A percentile compares a stretch with the other conserved stretches of the same genome.
Conservation (phyloP, 2,113 vertebrate species). For the Tor tambroides region DNA sequence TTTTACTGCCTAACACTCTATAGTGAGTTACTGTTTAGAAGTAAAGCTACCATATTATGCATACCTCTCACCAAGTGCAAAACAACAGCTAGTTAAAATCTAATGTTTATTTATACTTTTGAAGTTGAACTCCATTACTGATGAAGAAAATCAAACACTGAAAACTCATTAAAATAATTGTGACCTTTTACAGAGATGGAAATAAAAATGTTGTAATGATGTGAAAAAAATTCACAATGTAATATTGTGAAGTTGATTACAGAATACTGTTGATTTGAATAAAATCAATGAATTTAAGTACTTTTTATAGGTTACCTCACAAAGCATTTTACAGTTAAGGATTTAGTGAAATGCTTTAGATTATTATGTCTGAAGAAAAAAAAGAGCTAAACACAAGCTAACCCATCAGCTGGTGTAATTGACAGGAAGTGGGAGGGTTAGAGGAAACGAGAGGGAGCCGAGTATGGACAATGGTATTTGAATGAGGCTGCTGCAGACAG, state of each 20-base stretch:
- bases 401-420: not conserved
- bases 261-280: not conserved
- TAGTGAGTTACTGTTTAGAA: not conserved
- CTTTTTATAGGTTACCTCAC: not conserved
- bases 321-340: not conserved
- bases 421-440: conserved; percentile 31
- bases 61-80: not conserved
- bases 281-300: no score
- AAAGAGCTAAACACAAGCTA: not conserved
- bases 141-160: not conserved
- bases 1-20: conserved; percentile 8
- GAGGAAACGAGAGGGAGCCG: not conserved
- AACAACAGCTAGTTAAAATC: not conserved
- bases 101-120: not conserved
- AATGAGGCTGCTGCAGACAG: not conserved
- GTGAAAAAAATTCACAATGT: not conserved
- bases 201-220: not conserved
- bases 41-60: not conserved
- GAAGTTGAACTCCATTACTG: not conserved
- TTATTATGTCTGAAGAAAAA: not conserved
- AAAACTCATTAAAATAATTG: not conserved
- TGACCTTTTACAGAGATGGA: not conserved
- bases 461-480: not conserved
- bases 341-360: not conserved
- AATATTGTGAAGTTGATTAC: not conserved